phyloP scores from a whole-genome alignment of 2,888 invertebrate genomes.

The Macroteleia sp. region DNA sequence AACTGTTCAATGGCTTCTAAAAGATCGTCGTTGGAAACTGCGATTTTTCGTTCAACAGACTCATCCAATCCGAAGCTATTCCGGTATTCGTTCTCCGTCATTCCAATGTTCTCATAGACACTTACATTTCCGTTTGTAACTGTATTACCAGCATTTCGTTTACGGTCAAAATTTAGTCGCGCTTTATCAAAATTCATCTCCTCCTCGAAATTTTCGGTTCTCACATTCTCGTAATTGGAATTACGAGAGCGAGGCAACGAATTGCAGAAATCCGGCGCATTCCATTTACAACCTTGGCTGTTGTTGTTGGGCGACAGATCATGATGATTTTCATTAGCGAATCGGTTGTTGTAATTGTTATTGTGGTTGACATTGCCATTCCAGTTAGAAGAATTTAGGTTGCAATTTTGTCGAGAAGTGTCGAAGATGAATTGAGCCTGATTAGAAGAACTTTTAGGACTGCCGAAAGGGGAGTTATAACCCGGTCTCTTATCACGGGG shows the following conservation, averaged over 20 bases:
- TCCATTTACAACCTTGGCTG: conserved; percentile 71
- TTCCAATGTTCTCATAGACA: conserved; percentile 76
- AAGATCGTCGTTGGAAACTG: conserved; percentile 84
- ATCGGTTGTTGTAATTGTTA: conserved; percentile 42
- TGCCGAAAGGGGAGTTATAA: conserved; percentile 81
- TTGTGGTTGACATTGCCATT: conserved; percentile 56
- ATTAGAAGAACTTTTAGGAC: conserved; percentile 78
- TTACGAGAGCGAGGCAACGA: conserved; percentile 73
- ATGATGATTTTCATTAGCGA: conserved; percentile 26
- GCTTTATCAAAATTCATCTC: conserved; percentile 66
- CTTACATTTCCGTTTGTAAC: conserved; percentile 69
- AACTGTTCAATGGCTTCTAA: conserved; percentile 83
- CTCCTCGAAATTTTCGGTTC: conserved; percentile 56
- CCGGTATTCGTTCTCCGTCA: conserved; percentile 62
- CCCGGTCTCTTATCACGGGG: conserved; percentile 88
- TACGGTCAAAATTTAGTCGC: conserved; percentile 29
- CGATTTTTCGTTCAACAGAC: conserved; percentile 84
- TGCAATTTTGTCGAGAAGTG: conserved; percentile 78
- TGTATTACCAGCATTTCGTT: conserved; percentile 55
- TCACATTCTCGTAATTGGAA: conserved; percentile 77
- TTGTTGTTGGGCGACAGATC: conserved; percentile 75
- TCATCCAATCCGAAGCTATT: conserved; percentile 76
- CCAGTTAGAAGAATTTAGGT: conserved; percentile 54
- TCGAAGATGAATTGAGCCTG: conserved; percentile 82
- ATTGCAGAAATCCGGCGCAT: conserved; percentile 67